These are phyloP conservation scores for Liodrosophila aerea DNA, from an alignment of 2,888 invertebrate species.

Conservation along the genomic window DNA sequence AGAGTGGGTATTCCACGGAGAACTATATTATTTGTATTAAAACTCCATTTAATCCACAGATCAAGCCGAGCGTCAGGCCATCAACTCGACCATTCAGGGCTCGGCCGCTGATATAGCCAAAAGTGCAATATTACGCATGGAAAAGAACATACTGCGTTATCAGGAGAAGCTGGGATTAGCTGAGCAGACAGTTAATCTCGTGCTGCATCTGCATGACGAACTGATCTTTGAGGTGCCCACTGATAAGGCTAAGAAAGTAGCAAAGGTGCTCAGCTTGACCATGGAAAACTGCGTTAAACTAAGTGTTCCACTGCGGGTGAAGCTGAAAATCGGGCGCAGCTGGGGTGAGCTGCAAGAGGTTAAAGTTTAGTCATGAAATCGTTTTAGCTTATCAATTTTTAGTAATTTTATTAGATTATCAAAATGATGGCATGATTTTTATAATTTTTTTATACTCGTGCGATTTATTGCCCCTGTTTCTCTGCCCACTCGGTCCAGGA, in stretches of 20 bases:
- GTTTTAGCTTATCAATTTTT: not conserved
- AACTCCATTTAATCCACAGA: slow-evolving; percentile 84
- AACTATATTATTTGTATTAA: too few species aligned
- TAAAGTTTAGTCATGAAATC: slow-evolving; percentile 48
- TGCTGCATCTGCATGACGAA: slow-evolving; percentile 98
- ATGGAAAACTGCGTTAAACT: slow-evolving; percentile 92
- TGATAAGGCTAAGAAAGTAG: slow-evolving; percentile 84
- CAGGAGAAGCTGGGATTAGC: slow-evolving; percentile 69
- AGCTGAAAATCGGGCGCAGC: slow-evolving; percentile 90
- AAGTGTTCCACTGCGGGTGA: slow-evolving; percentile 92
- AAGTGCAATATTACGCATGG: slow-evolving; percentile 92
- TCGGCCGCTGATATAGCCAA: slow-evolving; percentile 98
- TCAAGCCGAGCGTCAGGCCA: slow-evolving; percentile 96
- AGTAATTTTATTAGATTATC: slow-evolving; percentile 17
- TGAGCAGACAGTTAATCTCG: slow-evolving; percentile 85
- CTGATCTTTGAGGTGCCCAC: slow-evolving; percentile 93
- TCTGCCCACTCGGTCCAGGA: slow-evolving; percentile 82
- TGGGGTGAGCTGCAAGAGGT: slow-evolving; percentile 87
- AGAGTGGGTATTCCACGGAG: slow-evolving; percentile 83
- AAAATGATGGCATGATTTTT: slow-evolving; percentile 22
- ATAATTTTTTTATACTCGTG: slow-evolving; percentile 13
- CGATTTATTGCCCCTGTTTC: slow-evolving; percentile 46
- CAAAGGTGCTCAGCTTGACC: slow-evolving; percentile 86
- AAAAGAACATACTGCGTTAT: slow-evolving; percentile 84
- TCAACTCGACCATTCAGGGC: slow-evolving; percentile 97